Conservation (phyloP, 2,888 invertebrate species). For the Fragum sueziense region DNA sequence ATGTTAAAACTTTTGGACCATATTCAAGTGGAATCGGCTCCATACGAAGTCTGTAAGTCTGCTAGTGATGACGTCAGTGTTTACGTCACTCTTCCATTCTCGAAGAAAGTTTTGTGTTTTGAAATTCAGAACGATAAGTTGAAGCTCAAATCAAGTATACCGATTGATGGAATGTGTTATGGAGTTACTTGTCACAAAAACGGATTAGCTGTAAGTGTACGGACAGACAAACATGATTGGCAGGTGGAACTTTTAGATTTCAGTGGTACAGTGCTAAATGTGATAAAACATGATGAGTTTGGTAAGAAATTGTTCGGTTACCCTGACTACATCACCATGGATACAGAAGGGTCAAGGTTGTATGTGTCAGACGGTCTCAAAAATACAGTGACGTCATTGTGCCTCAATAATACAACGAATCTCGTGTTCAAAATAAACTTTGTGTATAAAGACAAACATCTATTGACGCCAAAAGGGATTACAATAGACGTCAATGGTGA, state of each 20-base stretch:
- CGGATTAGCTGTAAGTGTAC: constrained; percentile 47
- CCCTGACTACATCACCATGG: constrained; percentile 47
- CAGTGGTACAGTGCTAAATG: constrained; percentile 39
- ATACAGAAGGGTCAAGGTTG: constrained; percentile 38
- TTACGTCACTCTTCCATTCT: constrained; percentile 49
- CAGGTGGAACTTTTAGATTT: constrained; percentile 47
- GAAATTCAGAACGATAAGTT: constrained; percentile 21
- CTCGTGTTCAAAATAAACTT: constrained; percentile 32
- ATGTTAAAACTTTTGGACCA: constrained; percentile 39
- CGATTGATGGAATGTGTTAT: constrained; percentile 49
- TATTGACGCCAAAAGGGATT: constrained; percentile 49
- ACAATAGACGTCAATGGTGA: constrained; percentile 39
- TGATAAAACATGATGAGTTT: constrained; percentile 42
- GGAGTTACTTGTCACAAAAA: constrained; percentile 37
- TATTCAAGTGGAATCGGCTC: constrained; percentile 24
- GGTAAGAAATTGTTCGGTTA: constrained; percentile 46
- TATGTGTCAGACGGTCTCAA: constrained; percentile 42
- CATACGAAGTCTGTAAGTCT: constrained; percentile 50
- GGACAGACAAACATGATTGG: constrained; percentile 41
- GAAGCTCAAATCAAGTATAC: constrained; percentile 9
- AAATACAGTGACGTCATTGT: constrained; percentile 36
- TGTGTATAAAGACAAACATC: constrained; percentile 32
- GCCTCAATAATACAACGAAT: constrained; percentile 37
- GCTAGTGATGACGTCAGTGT: constrained; percentile 26
- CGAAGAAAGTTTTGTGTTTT: constrained; percentile 31